These are phyloP conservation scores for Pituophis catenifer DNA, from an alignment of 2,113 vertebrate species.

Conservation along the genomic window DNA sequence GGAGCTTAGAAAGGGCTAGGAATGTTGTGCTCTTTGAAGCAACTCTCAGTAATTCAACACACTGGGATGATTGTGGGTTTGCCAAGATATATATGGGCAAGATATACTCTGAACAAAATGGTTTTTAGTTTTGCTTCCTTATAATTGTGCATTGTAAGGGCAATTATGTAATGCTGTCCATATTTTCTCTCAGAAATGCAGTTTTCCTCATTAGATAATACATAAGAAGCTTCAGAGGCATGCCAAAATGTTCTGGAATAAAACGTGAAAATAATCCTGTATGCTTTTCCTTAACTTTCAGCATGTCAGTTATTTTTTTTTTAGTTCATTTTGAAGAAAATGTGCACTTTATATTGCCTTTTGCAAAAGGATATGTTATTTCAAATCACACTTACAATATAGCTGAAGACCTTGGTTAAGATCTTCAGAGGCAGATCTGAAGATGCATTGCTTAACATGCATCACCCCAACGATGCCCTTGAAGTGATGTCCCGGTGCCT, in stretches of 20 bases:
- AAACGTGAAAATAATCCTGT: not conserved
- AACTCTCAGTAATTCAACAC: not conserved
- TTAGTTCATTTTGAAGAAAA: not conserved
- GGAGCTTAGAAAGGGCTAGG: not conserved
- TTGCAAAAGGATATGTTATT: not conserved
- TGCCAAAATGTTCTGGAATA: not conserved
- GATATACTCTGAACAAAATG: not conserved
- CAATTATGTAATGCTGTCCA: not conserved
- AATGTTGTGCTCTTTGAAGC: not conserved
- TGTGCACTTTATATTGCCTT: not conserved
- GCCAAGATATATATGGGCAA: not conserved
- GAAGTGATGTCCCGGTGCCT: no score
- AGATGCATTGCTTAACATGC: not conserved
- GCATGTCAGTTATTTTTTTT: not conserved
- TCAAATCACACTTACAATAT: not conserved
- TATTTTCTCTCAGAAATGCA: not conserved
- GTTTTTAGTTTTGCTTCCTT: not conserved
- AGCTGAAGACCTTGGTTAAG: not conserved
- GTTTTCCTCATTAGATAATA: not conserved
- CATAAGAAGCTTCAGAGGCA: not conserved
- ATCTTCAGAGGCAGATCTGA: not conserved
- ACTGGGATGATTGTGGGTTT: not conserved
- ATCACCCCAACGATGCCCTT: no score
- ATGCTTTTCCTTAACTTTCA: not conserved
- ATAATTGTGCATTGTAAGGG: not conserved